Evolutionary conservation across 2,888 invertebrate genomes (phyloP), one percentile per base, ranked within the genome.

Genomic region (Chymomyza caudatula): DNA sequence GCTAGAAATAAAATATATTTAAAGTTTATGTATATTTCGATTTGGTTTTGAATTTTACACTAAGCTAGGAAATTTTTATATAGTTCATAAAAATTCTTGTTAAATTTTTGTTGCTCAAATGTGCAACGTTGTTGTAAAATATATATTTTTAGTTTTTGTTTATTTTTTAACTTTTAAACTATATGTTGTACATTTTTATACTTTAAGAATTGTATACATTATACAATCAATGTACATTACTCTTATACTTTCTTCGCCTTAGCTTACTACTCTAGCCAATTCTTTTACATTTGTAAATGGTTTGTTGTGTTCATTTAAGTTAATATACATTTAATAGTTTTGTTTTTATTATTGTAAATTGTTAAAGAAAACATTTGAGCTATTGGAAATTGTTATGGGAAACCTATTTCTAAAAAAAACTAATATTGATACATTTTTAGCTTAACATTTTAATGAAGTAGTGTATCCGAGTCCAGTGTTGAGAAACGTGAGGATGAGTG

Each of bases 231-330:
- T 47, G 11, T 62, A 19, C 60, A 69, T 52, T 63, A 63, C 56
- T 60, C 47, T 60, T 51, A 54, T 71, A 65, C 64, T 66, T 77
- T 78, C 66, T 72, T 23, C 25, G 11, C 8, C 29, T 37, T 37
- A 37, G 29, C 29, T 0, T 37, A 72, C 68, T 71, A 63, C 66
- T 76, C 77, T 81, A 81, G 81, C 78, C 77, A 81, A 80, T 73
- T 81, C 69, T 66, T 56, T 17, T 60, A 55, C 15, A 23, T 54
- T 20, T 58, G 49, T 53, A 76, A 44, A 71, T 76, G 73, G 73
- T 78, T 84, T 84, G 79, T 84, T 83, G 79, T 83, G 78, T 78
- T 83, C 82, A 84, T 65, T 72, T 78, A 73, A 22, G 54, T 60
- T 56, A 61, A 20, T 20, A 11, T 63, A 62, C 51, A 59, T 47